Conservation (phyloP, 2,113 vertebrate genomes). For the Theristicus caerulescens region DNA sequence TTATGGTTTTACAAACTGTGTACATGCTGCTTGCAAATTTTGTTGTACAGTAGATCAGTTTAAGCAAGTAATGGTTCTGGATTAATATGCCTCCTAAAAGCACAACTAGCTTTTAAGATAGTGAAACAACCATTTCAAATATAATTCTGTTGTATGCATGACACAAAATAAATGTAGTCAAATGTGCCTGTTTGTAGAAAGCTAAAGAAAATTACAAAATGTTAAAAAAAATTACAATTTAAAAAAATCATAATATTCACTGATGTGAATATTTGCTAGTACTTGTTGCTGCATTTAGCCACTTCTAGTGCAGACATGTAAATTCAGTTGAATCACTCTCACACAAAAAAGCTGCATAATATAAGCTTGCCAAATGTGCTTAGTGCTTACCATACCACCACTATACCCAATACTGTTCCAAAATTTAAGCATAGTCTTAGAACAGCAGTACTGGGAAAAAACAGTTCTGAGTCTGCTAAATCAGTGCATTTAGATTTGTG, state of each 20-base stretch:
- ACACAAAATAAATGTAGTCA: neutral
- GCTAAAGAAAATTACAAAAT: neutral
- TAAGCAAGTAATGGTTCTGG: neutral
- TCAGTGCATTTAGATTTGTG: neutral
- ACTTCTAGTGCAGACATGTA: neutral
- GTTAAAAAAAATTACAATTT: neutral
- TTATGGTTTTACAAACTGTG: neutral
- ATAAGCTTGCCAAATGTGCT: neutral
- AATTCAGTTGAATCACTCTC: neutral
- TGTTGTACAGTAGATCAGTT: neutral
- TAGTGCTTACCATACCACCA: neutral
- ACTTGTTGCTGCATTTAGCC: neutral
- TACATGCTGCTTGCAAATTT: neutral
- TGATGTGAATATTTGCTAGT: neutral
- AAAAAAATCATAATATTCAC: neutral
- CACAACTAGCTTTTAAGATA: neutral
- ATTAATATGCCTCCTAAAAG: neutral
- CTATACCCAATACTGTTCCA: neutral
- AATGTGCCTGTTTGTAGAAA: neutral
- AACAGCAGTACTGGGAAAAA: neutral
- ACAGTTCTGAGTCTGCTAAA: neutral
- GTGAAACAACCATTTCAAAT: neutral
- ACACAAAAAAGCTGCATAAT: neutral
- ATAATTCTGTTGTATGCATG: neutral
- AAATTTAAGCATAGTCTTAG: neutral